Evolutionary conservation across 2,888 invertebrate genomes (phyloP), one percentile per base, ranked within the genome.

Genomic region (Tenthredo distinguenda): DNA sequence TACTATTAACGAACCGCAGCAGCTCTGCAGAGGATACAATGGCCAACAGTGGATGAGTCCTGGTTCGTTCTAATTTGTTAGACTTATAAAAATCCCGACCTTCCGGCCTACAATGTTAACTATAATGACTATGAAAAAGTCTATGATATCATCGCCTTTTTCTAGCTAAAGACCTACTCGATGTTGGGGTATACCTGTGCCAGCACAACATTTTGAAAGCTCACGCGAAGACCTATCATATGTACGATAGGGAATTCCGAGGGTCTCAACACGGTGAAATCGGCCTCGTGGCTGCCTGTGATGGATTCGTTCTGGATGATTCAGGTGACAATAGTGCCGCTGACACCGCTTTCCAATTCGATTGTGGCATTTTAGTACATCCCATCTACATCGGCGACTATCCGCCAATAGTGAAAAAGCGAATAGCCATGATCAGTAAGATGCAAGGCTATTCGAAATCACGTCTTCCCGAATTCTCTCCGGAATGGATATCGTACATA

Each of bases 171-270:
- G 15, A 26, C n/a, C 40, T 77, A 12, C 18, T 26, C 31, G 31
- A 50, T 15, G 94, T 96, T 84, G 96, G 96, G 0, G 94, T 95
- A 86, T 97, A 97, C 91, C 93, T 95, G 1, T 96, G 96, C 87
- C 95, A 95, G 0, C 96, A 97, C 90, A 96, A 96, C 90, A 93
- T 96, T 86, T 93, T 97, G 40, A 95, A 96, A 90, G 96, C 97
- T 0, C 97, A 97, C 90, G 81, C 81, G 15, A 58, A 2, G 6
- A 40, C 62, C 1, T 81, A 62, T 37, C 81, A 81, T 40, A 58
- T 81, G 37, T 81, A 81, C 62, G 43, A 81, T n/a, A 37, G 18
- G 10, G 81, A 81, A 50, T 81, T 81, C 18, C 34, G 94, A 93
- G 0, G 91, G 90, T 79, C 94, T 18, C 81, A 81, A 31, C 37